A percentile compares a stretch with the other conserved stretches of the same genome.
These are phyloP conservation scores for Onychostoma macrolepis DNA, from an alignment of 2,113 vertebrate species.

Conservation along the genomic window DNA sequence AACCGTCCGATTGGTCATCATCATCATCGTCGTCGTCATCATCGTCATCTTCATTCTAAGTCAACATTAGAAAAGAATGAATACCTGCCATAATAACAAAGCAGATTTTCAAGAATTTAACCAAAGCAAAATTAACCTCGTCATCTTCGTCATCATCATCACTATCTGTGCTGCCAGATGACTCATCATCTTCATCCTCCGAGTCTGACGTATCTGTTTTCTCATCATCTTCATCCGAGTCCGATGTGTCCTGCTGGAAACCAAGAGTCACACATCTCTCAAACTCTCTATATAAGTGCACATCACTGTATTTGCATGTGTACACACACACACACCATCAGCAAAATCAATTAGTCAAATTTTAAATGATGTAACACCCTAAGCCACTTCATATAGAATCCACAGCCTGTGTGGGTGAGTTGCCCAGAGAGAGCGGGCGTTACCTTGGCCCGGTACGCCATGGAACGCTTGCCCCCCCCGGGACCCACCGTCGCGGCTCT, in stretches of 20 bases:
- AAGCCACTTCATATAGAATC: background rate
- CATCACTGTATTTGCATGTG: background rate
- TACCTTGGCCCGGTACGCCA: slow-evolving; percentile 81
- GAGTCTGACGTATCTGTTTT: slow-evolving; percentile 74
- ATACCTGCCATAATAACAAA: too few species aligned
- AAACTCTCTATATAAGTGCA: background rate
- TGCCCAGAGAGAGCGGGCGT: slow-evolving; percentile 51
- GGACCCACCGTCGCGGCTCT: slow-evolving; percentile 63
- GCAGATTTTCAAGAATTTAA: background rate
- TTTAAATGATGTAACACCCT: background rate
- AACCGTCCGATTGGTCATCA: slow-evolving; percentile 70
- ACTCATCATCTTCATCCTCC: slow-evolving; percentile 76
- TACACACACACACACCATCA: background rate
- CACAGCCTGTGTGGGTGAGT: slow-evolving; percentile 41
- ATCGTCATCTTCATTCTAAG: slow-evolving; percentile 69
- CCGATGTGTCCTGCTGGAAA: slow-evolving; percentile 75
- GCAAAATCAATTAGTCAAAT: background rate
- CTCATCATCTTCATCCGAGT: slow-evolving; percentile 73
- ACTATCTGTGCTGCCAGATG: slow-evolving; percentile 73
- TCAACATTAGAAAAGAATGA: background rate
- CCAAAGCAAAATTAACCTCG: slow-evolving; percentile 55
- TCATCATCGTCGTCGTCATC: slow-evolving; percentile 64
- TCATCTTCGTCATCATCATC: slow-evolving; percentile 69
- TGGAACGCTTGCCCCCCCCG: slow-evolving; percentile 72
- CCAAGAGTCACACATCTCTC: slow-evolving; percentile 53